A percentile compares a stretch with the other conserved stretches of the same genome.
Conservation (phyloP, 1,140 invertebrate genomes). For the Nasonia vitripennis region DNA sequence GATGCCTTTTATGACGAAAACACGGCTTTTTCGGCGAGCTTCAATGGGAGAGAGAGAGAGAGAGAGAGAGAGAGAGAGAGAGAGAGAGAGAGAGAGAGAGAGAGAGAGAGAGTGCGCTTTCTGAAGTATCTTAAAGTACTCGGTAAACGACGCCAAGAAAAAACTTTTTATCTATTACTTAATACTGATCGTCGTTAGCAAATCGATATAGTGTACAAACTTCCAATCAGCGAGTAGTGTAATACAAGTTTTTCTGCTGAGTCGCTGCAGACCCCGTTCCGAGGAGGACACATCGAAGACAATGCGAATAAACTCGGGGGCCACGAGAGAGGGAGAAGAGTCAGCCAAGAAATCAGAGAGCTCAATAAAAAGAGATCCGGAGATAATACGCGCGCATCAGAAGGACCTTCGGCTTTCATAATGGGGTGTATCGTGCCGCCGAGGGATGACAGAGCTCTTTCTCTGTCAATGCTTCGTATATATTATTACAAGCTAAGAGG, state of each 20-base stretch:
- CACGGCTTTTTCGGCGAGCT: background rate
- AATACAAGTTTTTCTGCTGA: slow-evolving; percentile 54
- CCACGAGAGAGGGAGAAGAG: slow-evolving; percentile 54
- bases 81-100: background rate
- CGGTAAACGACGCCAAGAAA: background rate
- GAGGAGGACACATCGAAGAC: slow-evolving; percentile 40
- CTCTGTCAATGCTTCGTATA: slow-evolving; percentile 61
- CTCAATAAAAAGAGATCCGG: slow-evolving; percentile 62
- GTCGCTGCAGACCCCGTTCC: slow-evolving; percentile 36
- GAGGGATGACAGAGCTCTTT: slow-evolving; percentile 64
- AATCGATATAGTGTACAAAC: too few species aligned
- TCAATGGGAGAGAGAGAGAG: background rate
- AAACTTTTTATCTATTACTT: too few species aligned
- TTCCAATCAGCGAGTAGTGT: slow-evolving; percentile 38
- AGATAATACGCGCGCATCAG: slow-evolving; percentile 60
- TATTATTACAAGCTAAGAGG: slow-evolving; percentile 59
- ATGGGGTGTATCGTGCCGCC: slow-evolving; percentile 63
- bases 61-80: too few species aligned
- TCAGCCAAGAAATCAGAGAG: slow-evolving; percentile 61
- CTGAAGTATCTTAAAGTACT: background rate
- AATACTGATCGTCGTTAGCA: too few species aligned
- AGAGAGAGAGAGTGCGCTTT: background rate
- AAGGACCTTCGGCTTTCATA: slow-evolving; percentile 59
- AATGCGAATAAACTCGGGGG: slow-evolving; percentile 57
- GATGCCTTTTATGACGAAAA: background rate